phyloP scores from a whole-genome alignment of 2,113 vertebrate species.

The Peromyscus polionotus region DNA sequence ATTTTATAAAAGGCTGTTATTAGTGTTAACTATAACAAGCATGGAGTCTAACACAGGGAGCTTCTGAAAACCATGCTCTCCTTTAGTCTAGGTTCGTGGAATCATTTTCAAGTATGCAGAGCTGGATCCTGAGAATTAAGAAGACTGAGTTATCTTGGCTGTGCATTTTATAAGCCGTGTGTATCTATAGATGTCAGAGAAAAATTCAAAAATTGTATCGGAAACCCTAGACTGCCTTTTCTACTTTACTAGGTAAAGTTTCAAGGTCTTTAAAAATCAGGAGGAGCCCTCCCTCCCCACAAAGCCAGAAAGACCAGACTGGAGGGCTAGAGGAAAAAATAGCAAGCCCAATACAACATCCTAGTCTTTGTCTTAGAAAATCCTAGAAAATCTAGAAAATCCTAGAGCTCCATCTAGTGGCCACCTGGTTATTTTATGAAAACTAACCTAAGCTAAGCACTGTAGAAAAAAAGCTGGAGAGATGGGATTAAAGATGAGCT shows the following conservation, averaged over 20 bases:
- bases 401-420: not conserved
- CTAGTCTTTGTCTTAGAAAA: not conserved
- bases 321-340: not conserved
- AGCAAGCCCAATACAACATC: not conserved
- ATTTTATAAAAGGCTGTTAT: not conserved
- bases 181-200: not conserved
- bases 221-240: not conserved
- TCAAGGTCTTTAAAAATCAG: not conserved
- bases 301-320: not conserved
- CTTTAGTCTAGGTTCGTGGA: not conserved
- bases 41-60: not conserved
- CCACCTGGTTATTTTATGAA: not conserved
- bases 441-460: not conserved
- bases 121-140: not conserved
- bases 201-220: not conserved
- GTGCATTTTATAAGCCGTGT: not conserved
- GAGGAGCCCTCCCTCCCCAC: not conserved
- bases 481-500: not conserved
- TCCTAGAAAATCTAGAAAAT: no score
- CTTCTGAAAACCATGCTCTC: not conserved
- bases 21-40: not conserved
- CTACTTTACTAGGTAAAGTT: not conserved
- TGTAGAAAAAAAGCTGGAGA: not conserved
- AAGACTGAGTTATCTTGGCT: not conserved
- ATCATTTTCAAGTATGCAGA: not conserved